Base-by-base conservation (phyloP, 2,797 vertebrate genomes). In the Phoebastria nigripes region DNA sequence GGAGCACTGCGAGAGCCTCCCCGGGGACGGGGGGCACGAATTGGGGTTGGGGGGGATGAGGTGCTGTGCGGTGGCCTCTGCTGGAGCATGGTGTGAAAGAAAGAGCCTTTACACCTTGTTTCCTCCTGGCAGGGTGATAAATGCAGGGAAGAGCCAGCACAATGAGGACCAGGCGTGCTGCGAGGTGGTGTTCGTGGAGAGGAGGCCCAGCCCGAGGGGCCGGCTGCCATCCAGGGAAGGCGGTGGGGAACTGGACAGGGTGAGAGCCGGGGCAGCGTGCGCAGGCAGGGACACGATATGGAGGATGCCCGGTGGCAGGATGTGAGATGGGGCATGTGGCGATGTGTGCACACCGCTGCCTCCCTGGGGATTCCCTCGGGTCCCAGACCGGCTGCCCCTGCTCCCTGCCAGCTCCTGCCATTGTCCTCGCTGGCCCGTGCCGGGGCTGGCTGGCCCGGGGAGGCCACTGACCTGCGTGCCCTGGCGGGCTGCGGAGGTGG, bases 111-210 rank as follows among this genome's bases (percentile, higher is more conserved):
- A 66, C 5, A 5, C 9, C 8, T n/a, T 47, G 19, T 69, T 97
- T 72, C 69, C 20, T 73, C 54, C 80, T 2, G 51, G 35, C 98
- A 99, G 99, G 98, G 99, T 99, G 97, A 99, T 99, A 97, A 99
- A 99, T 47, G 99, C 99, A 0, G 99, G 99, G 79, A 99, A 99
- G 98, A 99, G 99, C 98, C 99, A 99, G 97, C 98, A 99, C 97
- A 99, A 99, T 7, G 99, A 99, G 97, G 99, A 99, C 98, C 99
- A 99, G 98, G 99, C 99, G 0, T 99, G 98, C 31, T 99, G 99
- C 31, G 99, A 99, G 96, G 98, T 99, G 91, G 97, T 99, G 93
- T 98, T 98, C 65, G 98, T 99, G 97, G 99, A 98, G 97, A 98
- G 97, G 96, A 98, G 98, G 13, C 52, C 98, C 87, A 54, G 94